Evolutionary conservation across 2,113 vertebrate species (phyloP).

Genomic region (Rafetus swinhoei): DNA sequence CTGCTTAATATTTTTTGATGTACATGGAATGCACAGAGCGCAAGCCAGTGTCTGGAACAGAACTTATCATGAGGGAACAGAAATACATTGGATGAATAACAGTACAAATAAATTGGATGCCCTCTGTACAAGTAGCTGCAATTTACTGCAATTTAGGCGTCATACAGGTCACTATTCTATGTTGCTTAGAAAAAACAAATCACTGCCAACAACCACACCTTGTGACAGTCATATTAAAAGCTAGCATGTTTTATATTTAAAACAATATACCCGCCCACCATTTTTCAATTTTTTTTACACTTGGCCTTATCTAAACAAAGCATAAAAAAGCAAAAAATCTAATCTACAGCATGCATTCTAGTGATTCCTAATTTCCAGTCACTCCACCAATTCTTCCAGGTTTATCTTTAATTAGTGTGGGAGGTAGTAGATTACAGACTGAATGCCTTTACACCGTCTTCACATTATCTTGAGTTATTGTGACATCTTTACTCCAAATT

Average conservation of each 20-base stretch:
- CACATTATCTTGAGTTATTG: slow-evolving; percentile 62
- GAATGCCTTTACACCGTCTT: slow-evolving; percentile 58
- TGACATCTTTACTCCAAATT: slow-evolving; percentile 60
- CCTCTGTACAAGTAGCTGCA: neutral
- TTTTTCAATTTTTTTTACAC: neutral
- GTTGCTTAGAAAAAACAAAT: neutral
- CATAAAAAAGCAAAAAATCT: slow-evolving; percentile 38
- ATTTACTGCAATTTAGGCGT: slow-evolving; percentile 20
- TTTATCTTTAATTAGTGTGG: slow-evolving; percentile 54
- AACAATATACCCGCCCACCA: neutral
- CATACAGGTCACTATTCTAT: slow-evolving; percentile 20
- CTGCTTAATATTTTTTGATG: slow-evolving; percentile 15
- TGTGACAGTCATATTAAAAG: slow-evolving; percentile 1
- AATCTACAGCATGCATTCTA: neutral
- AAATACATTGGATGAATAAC: neutral
- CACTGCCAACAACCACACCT: neutral
- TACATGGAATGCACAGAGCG: neutral
- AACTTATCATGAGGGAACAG: slow-evolving; percentile 19
- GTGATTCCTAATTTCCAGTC: slow-evolving; percentile 34
- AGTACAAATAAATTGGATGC: neutral
- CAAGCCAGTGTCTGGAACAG: neutral
- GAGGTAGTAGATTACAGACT: slow-evolving; percentile 29
- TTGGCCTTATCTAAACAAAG: neutral
- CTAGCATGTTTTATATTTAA: neutral
- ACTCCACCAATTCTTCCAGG: slow-evolving; percentile 25